phyloP scores from a whole-genome alignment of 2,888 invertebrate genomes.

The Cosmia pyralina region DNA sequence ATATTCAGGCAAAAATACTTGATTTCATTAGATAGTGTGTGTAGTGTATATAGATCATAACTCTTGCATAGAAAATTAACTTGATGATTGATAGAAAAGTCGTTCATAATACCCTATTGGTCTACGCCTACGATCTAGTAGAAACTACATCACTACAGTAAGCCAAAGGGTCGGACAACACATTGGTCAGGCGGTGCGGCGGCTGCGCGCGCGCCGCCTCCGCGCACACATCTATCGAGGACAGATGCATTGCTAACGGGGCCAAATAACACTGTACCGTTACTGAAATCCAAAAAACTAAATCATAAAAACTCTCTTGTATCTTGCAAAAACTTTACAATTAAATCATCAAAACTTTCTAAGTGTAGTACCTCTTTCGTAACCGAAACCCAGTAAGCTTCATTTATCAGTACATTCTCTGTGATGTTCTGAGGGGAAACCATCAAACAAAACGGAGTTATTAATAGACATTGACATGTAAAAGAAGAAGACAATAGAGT shows the following conservation, averaged over 20 bases:
- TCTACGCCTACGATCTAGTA: slow-evolving; percentile 89
- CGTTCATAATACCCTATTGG: slow-evolving; percentile 89
- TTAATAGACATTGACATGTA: slow-evolving; percentile 82
- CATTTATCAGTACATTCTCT: slow-evolving; percentile 98
- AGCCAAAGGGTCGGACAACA: slow-evolving; percentile 90
- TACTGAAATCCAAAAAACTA: slow-evolving; percentile 90
- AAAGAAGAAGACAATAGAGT: slow-evolving; percentile 72
- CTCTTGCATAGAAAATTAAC: slow-evolving; percentile 89
- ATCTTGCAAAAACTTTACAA: slow-evolving; percentile 90
- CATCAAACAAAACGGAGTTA: slow-evolving; percentile 89
- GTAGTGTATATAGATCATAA: slow-evolving; percentile 87
- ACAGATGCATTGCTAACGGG: slow-evolving; percentile 91
- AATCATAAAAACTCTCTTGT: slow-evolving; percentile 89
- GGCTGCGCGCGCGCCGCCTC: slow-evolving; percentile 76
- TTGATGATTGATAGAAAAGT: slow-evolving; percentile 89
- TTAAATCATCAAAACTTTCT: slow-evolving; percentile 90
- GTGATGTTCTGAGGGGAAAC: slow-evolving; percentile 97
- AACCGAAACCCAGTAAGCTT: slow-evolving; percentile 97
- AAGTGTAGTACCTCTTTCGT: slow-evolving; percentile 96
- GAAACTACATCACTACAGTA: slow-evolving; percentile 89
- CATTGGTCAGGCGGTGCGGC: slow-evolving; percentile 74
- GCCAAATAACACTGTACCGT: slow-evolving; percentile 90
- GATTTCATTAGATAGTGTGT: slow-evolving; percentile 86
- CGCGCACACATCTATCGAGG: slow-evolving; percentile 88
- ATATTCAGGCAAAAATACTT: slow-evolving; percentile 88